A percentile compares a stretch with the other conserved stretches of the same genome.
Conservation (phyloP, 2,113 vertebrate species). For the Datnioides undecimradiatus region DNA sequence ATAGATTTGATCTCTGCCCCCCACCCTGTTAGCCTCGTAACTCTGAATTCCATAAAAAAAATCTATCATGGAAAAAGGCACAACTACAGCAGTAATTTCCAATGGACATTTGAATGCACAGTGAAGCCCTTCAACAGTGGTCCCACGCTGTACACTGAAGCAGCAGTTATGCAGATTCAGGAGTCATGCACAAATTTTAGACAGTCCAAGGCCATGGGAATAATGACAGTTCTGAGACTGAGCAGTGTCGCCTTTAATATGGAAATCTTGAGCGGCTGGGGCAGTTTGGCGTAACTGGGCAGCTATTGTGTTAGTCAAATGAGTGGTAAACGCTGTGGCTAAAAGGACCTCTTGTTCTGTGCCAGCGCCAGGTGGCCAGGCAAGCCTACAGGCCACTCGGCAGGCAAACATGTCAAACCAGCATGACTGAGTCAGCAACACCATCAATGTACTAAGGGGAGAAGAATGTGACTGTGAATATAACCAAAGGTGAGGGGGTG, state of each 20-base stretch:
- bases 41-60: background rate
- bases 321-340: slow-evolving; percentile 58
- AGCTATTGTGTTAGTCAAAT: slow-evolving; percentile 67
- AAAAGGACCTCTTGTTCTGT: slow-evolving; percentile 73
- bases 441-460: slow-evolving; percentile 19
- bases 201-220: background rate
- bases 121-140: background rate
- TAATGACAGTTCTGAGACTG: slow-evolving; percentile 13
- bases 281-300: slow-evolving; percentile 57
- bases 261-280: slow-evolving; percentile 54
- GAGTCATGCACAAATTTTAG: slow-evolving; percentile 22
- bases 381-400: slow-evolving; percentile 49
- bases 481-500: background rate
- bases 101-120: background rate
- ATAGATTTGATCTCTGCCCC: background rate
- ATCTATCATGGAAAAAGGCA: background rate
- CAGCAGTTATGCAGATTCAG: slow-evolving; percentile 4
- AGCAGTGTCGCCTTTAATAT: slow-evolving; percentile 46
- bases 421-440: slow-evolving; percentile 65
- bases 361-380: slow-evolving; percentile 66
- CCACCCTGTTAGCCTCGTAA: background rate
- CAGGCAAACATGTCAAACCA: slow-evolving; percentile 60
- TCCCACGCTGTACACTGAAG: slow-evolving; percentile 4
- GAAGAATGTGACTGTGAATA: background rate
- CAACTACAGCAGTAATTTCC: slow-evolving; percentile 7